Base-by-base conservation (phyloP, 2,888 invertebrate species). In the Odontomyia ornata region DNA sequence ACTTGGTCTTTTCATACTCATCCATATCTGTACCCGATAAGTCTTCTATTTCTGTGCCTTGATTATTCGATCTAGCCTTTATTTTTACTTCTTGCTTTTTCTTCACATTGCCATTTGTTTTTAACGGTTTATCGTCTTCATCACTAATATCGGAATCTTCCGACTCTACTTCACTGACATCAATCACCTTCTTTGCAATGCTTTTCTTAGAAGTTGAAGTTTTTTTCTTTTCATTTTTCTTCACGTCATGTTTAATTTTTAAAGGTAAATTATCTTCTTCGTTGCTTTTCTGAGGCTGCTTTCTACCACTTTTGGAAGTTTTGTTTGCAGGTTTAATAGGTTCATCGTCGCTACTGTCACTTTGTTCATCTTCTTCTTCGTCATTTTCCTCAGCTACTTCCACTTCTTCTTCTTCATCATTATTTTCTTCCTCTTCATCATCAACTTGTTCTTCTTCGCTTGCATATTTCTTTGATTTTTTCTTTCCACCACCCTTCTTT, bases 331-430 rank as follows among this genome's bases (percentile, higher is more conserved):
- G 28, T 43, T 4, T 57, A 30, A 11, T 77, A 76, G 73, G 75
- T 76, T 47, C 67, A 79, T 79, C 81, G 64, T 21, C 47, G 28
- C 76, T 79, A 67, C 72, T 79, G 72, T 46, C 79, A 76, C 27
- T 79, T 75, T 77, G 80, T 76, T 81, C 80, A 2, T 86, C 82
- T 27, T 83, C 83, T 4, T 86, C 86, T 11, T 84, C 85, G 30
- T 82, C 81, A 5, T 82, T 80, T 69, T 82, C 82, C 2, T 81
- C 82, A 9, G 79, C 80, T 4, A 81, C 82, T 65, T 82, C 82
- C 18, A 83, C 82, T 62, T 83, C 82, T 21, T 82, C 81, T 28
- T 81, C 81, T 46, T 86, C 80, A 1, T 87, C 86, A 1, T 88
- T 88, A 1, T 80, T 81, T 18, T 80, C 80, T 21, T 81, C 80